Conservation (phyloP, 1,140 invertebrate genomes). For the Drosophila nebulosa region DNA sequence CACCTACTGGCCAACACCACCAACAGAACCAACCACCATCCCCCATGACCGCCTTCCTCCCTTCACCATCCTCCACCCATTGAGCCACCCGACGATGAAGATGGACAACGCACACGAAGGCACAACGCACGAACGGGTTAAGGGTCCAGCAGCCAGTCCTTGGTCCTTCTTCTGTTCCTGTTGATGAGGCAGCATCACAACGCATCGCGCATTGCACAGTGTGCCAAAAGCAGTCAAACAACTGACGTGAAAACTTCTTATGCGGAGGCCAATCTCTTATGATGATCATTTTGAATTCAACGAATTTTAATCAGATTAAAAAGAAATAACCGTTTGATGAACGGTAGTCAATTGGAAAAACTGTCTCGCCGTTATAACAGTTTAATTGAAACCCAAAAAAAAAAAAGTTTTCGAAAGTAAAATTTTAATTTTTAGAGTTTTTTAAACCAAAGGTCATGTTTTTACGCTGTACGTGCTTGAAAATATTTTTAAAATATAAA, state of each 20-base stretch:
- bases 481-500: no score
- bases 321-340: no score
- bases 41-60: neutral
- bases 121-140: slow-evolving; percentile 70
- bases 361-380: no score
- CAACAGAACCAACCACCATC: neutral
- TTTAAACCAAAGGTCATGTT: no score
- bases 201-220: neutral
- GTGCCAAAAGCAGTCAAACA: neutral
- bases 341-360: no score
- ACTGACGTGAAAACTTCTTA: slow-evolving; percentile 17
- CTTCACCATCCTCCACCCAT: neutral
- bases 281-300: no score
- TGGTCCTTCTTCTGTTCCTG: neutral
- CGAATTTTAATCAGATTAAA: no score
- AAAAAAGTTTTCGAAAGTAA: no score
- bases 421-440: no score
- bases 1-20: slow-evolving; percentile 63
- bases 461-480: no score
- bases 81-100: slow-evolving; percentile 14
- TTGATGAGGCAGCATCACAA: slow-evolving; percentile 1
- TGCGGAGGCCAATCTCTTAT: no score
- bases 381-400: no score
- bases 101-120: slow-evolving; percentile 27
- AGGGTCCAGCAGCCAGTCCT: slow-evolving; percentile 35